A percentile compares a stretch with the other conserved stretches of the same genome.
Conservation (phyloP, 2,888 invertebrate species). For the Protodeltote pygarga region DNA sequence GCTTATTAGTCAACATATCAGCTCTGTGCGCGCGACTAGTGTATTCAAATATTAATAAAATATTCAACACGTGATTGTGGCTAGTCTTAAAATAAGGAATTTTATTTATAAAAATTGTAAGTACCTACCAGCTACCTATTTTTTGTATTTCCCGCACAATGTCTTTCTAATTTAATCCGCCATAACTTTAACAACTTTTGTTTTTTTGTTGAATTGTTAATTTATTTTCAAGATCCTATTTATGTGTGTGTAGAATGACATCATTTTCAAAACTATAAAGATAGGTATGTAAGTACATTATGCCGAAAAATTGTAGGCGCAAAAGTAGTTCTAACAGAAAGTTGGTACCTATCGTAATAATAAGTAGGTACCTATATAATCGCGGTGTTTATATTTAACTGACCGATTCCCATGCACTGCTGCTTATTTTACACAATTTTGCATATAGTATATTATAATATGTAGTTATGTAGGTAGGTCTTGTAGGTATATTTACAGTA, state of each 20-base stretch:
- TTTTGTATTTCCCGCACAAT: background rate
- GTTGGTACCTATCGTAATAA: too few species aligned
- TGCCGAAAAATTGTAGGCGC: too few species aligned
- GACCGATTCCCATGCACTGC: too few species aligned
- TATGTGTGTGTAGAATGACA: slow-evolving; percentile 6
- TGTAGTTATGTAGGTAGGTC: too few species aligned
- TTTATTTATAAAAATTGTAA: slow-evolving; percentile 16
- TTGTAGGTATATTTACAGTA: too few species aligned
- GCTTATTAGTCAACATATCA: slow-evolving; percentile 47
- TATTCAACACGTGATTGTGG: slow-evolving; percentile 24
- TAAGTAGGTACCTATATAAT: too few species aligned
- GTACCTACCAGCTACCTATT: slow-evolving; percentile 14
- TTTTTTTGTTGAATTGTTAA: background rate
- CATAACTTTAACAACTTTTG: background rate
- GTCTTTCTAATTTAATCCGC: background rate
- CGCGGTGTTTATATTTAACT: too few species aligned
- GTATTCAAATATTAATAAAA: slow-evolving; percentile 13
- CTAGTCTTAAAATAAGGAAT: slow-evolving; percentile 38
- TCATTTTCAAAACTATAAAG: slow-evolving; percentile 12
- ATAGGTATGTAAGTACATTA: too few species aligned
- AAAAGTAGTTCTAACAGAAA: too few species aligned
- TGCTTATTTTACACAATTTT: too few species aligned
- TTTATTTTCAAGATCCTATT: background rate
- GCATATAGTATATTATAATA: too few species aligned
- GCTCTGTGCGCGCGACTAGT: slow-evolving; percentile 28